Evolutionary conservation across 2,888 invertebrate species (phyloP), one percentile per base, ranked within the genome.

Genomic region (Standfussiana lucernea): DNA sequence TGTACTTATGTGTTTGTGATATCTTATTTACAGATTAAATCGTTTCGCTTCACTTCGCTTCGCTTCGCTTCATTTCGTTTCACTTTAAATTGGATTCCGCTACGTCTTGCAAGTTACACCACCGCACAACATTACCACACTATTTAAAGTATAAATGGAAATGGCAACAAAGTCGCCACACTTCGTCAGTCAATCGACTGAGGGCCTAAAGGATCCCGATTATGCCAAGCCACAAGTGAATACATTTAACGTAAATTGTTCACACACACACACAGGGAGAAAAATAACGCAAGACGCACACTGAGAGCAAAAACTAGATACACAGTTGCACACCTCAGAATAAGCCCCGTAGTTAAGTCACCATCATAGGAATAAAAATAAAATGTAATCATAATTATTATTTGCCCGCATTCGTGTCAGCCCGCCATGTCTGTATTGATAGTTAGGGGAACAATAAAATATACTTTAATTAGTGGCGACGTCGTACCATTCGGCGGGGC

Each of bases 401-500:
- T 96, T 96, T 95, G 94, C 95, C 95, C 96, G 95, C 95, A 95
- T 96, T 95, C 94, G 94, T 95, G 94, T 90, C 79, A 88, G 91
- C 91, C 90, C 91, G 93, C 93, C 92, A 92, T 92, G 93, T 92
- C 91, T 91, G 91, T 93, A 94, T 93, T 94, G 93, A 93, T 93
- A 93, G 94, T 92, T 94, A 92, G 94, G 95, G 95, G 94, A 94
- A 95, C 96, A 96, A 96, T 96, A 96, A 96, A 95, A 95, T 96
- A 95, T 95, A 96, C 94, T 95, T 95, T 96, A 96, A 96, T 96
- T 96, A 95, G 94, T 87, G 83, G 75, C 83, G 84, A 82, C 81
- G 89, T 87, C 88, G 90, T 89, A 88, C 90, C 89, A 89, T 91
- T 91, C 90, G 88, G 86, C 79, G 82, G 90, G 90, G 89, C 92